A percentile compares a stretch with the other conserved stretches of the same genome.
Conservation (phyloP, 2,797 vertebrate genomes). For the Acrossocheilus wenchowensis region DNA sequence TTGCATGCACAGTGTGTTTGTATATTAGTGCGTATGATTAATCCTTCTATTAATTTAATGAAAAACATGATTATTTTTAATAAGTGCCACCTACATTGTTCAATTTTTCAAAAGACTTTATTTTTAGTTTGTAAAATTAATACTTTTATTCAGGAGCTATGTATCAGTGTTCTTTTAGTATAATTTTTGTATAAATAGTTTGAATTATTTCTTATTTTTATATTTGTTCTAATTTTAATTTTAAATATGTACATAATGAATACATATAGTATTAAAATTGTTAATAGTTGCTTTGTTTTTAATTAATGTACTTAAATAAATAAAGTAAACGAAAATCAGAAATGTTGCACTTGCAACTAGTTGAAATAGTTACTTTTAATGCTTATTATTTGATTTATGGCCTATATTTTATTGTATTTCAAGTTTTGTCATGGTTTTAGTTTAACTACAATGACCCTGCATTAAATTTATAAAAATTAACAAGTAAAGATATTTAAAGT, state of each 20-base stretch:
- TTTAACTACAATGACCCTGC: not conserved
- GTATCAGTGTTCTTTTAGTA: too few relatives aligned
- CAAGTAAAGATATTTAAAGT: not conserved
- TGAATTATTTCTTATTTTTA: too few relatives aligned
- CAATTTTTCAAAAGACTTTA: not conserved
- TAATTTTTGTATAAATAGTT: too few relatives aligned
- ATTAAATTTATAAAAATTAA: too few relatives aligned
- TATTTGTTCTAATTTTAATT: too few relatives aligned
- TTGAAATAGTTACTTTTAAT: too few relatives aligned
- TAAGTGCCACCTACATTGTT: not conserved
- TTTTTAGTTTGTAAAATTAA: not conserved
- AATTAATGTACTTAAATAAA: too few relatives aligned
- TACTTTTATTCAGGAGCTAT: not conserved
- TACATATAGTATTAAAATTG: too few relatives aligned
- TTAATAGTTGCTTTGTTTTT: too few relatives aligned
- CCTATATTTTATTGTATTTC: not conserved
- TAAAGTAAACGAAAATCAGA: too few relatives aligned
- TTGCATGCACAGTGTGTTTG: not conserved
- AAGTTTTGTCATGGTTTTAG: not conserved
- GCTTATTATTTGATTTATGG: not conserved
- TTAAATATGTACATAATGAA: too few relatives aligned
- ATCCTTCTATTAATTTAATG: not conserved
- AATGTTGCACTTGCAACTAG: too few relatives aligned
- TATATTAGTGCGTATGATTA: not conserved
- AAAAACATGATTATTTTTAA: not conserved